Percentiles rank a stretch among this genome's conserved stretches.
These are phyloP conservation scores for Macrotus californicus DNA, from an alignment of 2,113 vertebrate genomes.

Conservation along the genomic window DNA sequence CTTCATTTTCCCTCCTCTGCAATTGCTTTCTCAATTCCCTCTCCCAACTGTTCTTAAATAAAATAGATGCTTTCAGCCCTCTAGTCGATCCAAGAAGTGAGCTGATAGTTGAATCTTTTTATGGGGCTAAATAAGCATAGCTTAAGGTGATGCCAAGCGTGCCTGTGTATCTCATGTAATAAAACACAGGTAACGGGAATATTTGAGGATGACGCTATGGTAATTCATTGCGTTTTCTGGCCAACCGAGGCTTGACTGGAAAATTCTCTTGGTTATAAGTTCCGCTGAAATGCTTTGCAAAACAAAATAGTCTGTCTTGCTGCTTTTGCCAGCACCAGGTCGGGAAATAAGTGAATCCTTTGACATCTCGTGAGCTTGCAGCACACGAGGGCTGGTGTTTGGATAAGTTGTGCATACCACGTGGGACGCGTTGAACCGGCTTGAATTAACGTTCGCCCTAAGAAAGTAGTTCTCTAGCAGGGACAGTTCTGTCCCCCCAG, in stretches of 20 bases:
- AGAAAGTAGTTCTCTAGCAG: neutral
- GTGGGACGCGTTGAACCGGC: neutral
- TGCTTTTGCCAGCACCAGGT: neutral
- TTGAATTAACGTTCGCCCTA: neutral
- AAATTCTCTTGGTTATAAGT: neutral
- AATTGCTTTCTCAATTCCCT: neutral
- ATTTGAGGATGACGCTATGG: neutral
- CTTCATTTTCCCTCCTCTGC: conserved; percentile 13
- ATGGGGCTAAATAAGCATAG: neutral
- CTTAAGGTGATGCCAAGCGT: neutral
- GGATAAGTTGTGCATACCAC: neutral
- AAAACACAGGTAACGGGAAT: neutral
- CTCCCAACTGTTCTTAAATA: neutral
- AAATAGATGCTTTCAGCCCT: conserved; percentile 23
- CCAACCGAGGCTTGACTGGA: neutral
- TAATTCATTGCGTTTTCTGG: neutral
- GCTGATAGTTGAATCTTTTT: neutral
- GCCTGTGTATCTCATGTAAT: neutral
- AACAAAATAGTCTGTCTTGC: neutral
- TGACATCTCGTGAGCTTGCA: neutral
- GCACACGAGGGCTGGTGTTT: neutral
- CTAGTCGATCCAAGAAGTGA: neutral
- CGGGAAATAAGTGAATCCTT: neutral
- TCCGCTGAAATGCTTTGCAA: conserved; percentile 5
- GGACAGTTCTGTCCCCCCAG: neutral